Evolutionary conservation across 2,797 vertebrate species (phyloP).

Genomic region (Rhadinocentrus ornatus): DNA sequence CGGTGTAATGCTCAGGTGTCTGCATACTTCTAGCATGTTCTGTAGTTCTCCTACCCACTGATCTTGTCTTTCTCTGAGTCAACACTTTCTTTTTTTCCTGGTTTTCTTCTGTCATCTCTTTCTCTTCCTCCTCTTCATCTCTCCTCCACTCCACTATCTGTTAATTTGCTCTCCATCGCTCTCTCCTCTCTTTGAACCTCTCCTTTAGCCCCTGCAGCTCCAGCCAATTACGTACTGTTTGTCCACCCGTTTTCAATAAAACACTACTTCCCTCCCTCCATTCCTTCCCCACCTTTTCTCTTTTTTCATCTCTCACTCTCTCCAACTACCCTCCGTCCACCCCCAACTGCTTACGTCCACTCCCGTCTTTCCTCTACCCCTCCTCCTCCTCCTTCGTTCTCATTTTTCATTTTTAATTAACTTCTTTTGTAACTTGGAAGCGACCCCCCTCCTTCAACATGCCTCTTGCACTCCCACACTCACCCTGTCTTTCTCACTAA

Average conservation of each 20-base stretch:
- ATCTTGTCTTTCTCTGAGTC: constrained; percentile 72
- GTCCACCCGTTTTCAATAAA: constrained; percentile 84
- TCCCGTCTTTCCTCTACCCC: constrained; percentile 36
- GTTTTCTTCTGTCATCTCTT: constrained; percentile 65
- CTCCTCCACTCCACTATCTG: constrained; percentile 51
- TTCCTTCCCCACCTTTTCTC: constrained; percentile 23
- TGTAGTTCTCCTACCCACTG: constrained; percentile 18
- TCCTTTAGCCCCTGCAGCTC: constrained; percentile 75
- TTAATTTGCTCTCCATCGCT: constrained; percentile 60
- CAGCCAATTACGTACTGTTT: constrained; percentile 81
- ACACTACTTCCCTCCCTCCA: constrained; percentile 55
- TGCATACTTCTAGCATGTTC: constrained; percentile 14
- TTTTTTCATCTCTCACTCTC: constrained; percentile 7
- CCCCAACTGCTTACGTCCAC: constrained; percentile 61
- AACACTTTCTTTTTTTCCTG: constrained; percentile 64
- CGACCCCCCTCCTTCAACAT: constrained; percentile 56
- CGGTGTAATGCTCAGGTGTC: constrained; percentile 30
- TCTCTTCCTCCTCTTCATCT: constrained; percentile 43
- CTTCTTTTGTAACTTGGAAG: constrained; percentile 80
- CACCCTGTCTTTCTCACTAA: constrained; percentile 32
- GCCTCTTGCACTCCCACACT: constrained; percentile 70
- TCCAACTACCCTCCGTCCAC: constrained; percentile 24
- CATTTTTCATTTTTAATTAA: constrained; percentile 82
- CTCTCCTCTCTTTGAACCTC: constrained; percentile 74
- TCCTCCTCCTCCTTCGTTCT: constrained; percentile 23